Evolutionary conservation across 2,888 invertebrate genomes (phyloP).

Genomic region (Argyresthia goedartella): DNA sequence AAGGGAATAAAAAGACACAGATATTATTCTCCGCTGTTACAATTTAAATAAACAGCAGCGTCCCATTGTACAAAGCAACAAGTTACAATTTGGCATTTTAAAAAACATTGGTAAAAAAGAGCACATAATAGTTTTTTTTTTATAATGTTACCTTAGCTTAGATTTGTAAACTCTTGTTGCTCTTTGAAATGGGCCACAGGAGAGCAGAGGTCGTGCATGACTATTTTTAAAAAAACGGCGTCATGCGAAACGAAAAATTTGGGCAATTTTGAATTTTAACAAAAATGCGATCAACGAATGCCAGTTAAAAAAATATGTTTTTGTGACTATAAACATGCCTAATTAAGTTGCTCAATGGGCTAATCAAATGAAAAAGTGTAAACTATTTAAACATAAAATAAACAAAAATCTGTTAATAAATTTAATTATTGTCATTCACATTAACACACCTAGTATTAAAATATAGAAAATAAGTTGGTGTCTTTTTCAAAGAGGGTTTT

Average conservation of each 20-base stretch:
- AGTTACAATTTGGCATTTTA: too few species aligned
- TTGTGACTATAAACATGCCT: conserved; percentile 26
- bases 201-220: conserved; percentile 29
- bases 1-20: conserved; percentile 45
- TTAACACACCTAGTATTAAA: neutral
- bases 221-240: conserved; percentile 14
- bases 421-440: neutral
- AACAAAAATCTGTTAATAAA: conserved; percentile 2
- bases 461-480: neutral
- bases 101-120: too few species aligned
- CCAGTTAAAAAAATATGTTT: conserved; percentile 15
- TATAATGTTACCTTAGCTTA: too few species aligned
- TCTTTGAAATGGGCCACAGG: neutral
- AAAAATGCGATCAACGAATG: conserved; percentile 20
- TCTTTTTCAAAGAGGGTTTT: too few species aligned
- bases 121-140: too few species aligned
- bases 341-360: conserved; percentile 14
- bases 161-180: too few species aligned
- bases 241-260: conserved; percentile 23
- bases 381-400: conserved; percentile 14
- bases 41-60: neutral
- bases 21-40: conserved; percentile 47
- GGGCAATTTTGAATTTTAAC: conserved; percentile 15
- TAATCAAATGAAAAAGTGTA: conserved; percentile 16
- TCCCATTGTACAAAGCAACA: too few species aligned